Percentiles rank a stretch among this genome's conserved stretches.
phyloP scores from a whole-genome alignment of 2,888 invertebrate genomes.

The Drosophila basisetae region DNA sequence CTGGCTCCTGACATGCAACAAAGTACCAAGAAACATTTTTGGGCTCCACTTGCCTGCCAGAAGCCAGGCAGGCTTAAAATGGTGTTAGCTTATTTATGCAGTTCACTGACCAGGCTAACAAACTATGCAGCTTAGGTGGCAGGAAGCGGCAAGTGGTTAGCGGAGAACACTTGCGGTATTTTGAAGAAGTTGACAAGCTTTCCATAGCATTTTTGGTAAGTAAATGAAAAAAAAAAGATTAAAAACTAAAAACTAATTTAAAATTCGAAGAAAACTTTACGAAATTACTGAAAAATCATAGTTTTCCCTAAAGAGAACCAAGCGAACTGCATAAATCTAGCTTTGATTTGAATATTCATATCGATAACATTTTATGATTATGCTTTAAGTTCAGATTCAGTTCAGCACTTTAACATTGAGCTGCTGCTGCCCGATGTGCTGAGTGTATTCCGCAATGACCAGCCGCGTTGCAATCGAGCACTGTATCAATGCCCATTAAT shows the following conservation, averaged over 20 bases:
- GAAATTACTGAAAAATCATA: background rate
- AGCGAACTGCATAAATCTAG: background rate
- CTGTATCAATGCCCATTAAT: slow-evolving; percentile 59
- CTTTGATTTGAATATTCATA: too few relatives aligned
- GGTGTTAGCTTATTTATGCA: slow-evolving; percentile 35
- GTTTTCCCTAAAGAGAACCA: too few relatives aligned
- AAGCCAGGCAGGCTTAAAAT: slow-evolving; percentile 12
- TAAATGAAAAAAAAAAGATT: background rate
- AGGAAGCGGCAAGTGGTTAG: slow-evolving; percentile 32
- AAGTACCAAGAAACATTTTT: background rate
- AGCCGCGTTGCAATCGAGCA: slow-evolving; percentile 17
- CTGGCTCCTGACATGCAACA: slow-evolving; percentile 65
- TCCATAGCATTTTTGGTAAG: background rate
- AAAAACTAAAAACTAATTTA: too few relatives aligned
- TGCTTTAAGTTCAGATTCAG: background rate
- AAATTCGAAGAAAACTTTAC: background rate
- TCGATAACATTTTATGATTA: background rate
- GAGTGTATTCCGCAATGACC: slow-evolving; percentile 26
- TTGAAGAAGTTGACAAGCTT: background rate
- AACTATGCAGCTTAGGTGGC: background rate
- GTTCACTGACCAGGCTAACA: slow-evolving; percentile 60
- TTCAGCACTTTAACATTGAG: background rate
- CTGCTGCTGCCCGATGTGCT: slow-evolving; percentile 2
- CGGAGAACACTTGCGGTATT: background rate
- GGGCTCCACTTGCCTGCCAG: background rate